A percentile compares a stretch with the other conserved stretches of the same genome.
Conservation (phyloP, 1,140 invertebrate genomes). For the Odontomachus brunneus region DNA sequence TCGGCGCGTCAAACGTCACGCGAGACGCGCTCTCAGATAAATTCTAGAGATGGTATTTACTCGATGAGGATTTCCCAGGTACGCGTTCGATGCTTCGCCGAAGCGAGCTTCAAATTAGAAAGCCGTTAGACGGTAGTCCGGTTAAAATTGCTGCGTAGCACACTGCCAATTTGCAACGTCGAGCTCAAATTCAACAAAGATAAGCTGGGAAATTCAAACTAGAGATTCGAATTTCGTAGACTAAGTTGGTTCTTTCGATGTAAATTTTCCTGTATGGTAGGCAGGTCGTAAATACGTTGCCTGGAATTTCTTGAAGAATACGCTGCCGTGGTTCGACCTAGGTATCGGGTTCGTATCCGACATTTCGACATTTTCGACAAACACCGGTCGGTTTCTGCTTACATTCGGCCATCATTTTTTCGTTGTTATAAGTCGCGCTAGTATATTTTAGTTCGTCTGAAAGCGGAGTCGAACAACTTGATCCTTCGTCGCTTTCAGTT, state of each 20-base stretch:
- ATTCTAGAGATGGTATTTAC: not conserved
- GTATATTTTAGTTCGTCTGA: slow-evolving; percentile 49
- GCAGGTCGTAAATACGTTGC: not conserved
- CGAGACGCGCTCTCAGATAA: not conserved
- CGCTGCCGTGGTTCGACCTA: not conserved
- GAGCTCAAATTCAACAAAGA: not conserved
- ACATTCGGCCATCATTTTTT: slow-evolving; percentile 36
- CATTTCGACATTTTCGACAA: slow-evolving; percentile 10
- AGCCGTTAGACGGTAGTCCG: too few species aligned
- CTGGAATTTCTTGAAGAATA: not conserved
- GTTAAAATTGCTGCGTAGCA: too few species aligned
- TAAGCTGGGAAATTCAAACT: not conserved
- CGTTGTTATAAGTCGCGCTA: slow-evolving; percentile 37
- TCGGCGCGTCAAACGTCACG: too few species aligned
- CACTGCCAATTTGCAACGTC: not conserved
- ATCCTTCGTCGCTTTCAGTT: slow-evolving; percentile 68
- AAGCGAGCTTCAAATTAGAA: too few species aligned
- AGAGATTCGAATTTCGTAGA: not conserved
- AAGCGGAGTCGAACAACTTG: slow-evolving; percentile 7
- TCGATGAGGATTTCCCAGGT: too few species aligned
- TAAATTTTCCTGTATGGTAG: not conserved
- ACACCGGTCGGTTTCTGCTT: slow-evolving; percentile 62
- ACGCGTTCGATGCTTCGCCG: too few species aligned
- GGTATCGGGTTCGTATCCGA: not conserved
- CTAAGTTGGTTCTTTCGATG: not conserved